Evolutionary conservation across 2,888 invertebrate species (phyloP).

Genomic region (Girardia tigrina): DNA sequence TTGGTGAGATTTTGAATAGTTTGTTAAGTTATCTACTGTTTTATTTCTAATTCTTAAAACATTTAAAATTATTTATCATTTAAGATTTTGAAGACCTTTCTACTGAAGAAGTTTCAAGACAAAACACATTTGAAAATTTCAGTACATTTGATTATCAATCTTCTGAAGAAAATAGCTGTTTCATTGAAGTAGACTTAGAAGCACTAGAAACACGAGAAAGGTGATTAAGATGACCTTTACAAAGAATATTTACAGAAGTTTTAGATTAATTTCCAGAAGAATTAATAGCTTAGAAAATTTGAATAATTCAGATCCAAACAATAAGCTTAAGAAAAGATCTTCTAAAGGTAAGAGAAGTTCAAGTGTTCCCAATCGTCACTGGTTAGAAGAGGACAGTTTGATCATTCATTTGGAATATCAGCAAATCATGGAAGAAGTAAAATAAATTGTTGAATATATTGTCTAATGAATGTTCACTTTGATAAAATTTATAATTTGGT

Average conservation of each 20-base stretch:
- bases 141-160: background rate
- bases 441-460: no score
- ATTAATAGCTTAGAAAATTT: background rate
- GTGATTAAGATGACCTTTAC: background rate
- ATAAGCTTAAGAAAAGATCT: background rate
- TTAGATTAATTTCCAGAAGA: background rate
- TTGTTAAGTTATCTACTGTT: no score
- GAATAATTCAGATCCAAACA: background rate
- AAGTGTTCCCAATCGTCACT: constrained; percentile 29
- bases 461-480: no score
- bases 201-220: background rate
- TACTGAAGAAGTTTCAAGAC: background rate
- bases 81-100: background rate
- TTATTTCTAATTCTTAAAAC: no score
- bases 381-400: constrained; percentile 11
- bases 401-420: constrained; percentile 29
- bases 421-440: constrained; percentile 28
- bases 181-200: background rate
- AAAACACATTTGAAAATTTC: background rate
- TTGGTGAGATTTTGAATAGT: no score
- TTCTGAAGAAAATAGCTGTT: background rate
- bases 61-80: no score
- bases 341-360: background rate
- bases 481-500: no score
- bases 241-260: background rate